Base-by-base conservation (phyloP, 2,888 invertebrate species). In the Acheta domesticus region DNA sequence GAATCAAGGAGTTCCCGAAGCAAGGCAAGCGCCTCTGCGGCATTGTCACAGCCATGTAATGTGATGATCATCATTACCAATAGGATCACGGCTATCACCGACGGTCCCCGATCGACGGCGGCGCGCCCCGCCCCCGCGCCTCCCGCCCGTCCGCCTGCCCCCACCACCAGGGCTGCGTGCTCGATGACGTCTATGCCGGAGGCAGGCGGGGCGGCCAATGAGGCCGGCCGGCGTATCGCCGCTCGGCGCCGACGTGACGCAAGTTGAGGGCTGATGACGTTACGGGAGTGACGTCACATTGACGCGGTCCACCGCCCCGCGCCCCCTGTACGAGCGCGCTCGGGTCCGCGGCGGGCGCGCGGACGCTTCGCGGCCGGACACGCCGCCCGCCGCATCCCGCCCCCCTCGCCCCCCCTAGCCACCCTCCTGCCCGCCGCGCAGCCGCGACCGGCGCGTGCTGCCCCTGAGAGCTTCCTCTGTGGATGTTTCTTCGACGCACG, bases 251-350 rank as follows among this genome's bases (percentile, higher is more conserved):
- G 48, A 16, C n/a, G 76, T 79, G 79, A 79, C 79, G 79, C 79
- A 79, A 12, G 77, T 73, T 77, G 79, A 76, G n/a, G 80, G 49
- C 48, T 74, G 77, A 80, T 80, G 82, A 81, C 86, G 84, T 84
- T 84, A 85, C 83, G 82, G 84, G 83, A 85, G 86, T 85, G 87
- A 87, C 84, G 84, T 86, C 86, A 85, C 84, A 86, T 83, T 87
- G 88, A 89, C 89, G 89, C 88, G 83, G 87, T 83, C 62, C 75
- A 73, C 77, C 85, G 84, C 87, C 88, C 88, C 90, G 89, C 87
- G 88, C 87, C 88, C 84, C 75, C 36, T 36, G 36, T 8, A 36
- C 36, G 36, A 36, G 36, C 4, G 36, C 36, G 36, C 36, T 36
- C 36, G 36, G 36, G 36, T 5, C 36, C 36, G 36, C 36, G 36